A percentile compares a stretch with the other conserved stretches of the same genome.
Evolutionary conservation across 2,113 vertebrate species (phyloP).

Genomic region (Oncorhynchus masou): DNA sequence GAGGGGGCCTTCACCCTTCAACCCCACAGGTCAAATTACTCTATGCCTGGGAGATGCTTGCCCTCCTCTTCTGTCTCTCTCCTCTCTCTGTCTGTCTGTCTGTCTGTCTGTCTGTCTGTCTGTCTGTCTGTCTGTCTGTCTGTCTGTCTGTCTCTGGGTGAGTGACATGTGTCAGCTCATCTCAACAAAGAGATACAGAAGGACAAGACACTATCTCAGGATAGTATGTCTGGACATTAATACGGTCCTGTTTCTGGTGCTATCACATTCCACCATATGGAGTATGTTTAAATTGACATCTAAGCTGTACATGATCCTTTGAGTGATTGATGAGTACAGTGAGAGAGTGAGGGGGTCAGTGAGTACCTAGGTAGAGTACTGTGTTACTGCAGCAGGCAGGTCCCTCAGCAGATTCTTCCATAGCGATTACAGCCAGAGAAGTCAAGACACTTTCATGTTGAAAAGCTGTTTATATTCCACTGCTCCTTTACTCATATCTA

Average conservation of each 20-base stretch:
- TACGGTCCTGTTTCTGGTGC: no score
- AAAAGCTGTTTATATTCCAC: conserved; percentile 71
- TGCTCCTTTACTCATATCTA: conserved; percentile 51
- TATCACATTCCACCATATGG: no score
- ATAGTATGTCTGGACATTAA: no score
- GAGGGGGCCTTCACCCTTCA: conserved; percentile 50
- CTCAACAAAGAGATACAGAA: not conserved
- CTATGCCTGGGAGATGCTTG: not conserved
- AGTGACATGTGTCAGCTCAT: not conserved
- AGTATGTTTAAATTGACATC: no score
- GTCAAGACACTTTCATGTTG: conserved; percentile 65
- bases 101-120: no score
- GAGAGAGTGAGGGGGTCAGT: not conserved
- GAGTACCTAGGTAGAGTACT: conserved; percentile 8
- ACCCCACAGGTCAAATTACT: not conserved
- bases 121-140: no score
- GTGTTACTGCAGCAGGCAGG: conserved; percentile 43
- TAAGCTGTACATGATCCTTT: no score
- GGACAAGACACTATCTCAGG: no score
- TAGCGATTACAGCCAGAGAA: conserved; percentile 49
- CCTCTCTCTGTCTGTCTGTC: not conserved
- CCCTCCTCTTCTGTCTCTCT: not conserved
- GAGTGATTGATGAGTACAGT: no score
- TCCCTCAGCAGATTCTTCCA: conserved; percentile 53
- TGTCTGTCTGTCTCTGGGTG: no score